Conservation (phyloP, 2,888 invertebrate genomes). For the Balanococcus diminutus region DNA sequence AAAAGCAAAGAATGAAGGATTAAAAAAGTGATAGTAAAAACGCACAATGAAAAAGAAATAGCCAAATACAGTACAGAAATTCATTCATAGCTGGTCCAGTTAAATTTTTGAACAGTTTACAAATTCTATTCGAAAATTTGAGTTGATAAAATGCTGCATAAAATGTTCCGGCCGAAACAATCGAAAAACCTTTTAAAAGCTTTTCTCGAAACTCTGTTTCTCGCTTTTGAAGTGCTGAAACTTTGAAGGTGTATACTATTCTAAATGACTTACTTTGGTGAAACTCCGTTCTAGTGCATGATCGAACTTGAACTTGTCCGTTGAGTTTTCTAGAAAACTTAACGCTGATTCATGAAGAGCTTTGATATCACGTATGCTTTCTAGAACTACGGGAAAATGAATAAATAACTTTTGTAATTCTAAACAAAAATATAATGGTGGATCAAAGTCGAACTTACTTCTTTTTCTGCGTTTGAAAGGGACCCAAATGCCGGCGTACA, state of each 20-base stretch:
- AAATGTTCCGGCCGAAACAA: no score
- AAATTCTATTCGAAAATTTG: no score
- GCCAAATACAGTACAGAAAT: no score
- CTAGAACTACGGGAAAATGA: not conserved
- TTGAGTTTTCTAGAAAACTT: not conserved
- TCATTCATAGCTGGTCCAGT: no score
- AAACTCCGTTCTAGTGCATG: not conserved
- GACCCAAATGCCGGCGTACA: not conserved
- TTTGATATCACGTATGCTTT: not conserved
- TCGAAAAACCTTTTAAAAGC: no score
- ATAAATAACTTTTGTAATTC: not conserved
- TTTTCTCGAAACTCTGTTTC: no score
- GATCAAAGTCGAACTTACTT: not conserved
- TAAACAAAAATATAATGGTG: not conserved
- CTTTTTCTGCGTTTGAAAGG: not conserved
- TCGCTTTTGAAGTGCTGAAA: no score
- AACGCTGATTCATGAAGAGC: not conserved
- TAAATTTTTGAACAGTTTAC: no score
- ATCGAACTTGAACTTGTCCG: not conserved
- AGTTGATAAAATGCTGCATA: no score
- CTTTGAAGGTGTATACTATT: not conserved
- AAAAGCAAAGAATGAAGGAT: not conserved
- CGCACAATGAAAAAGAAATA: no score
- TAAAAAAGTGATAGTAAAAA: no score
- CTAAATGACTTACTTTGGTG: not conserved